phyloP scores from a whole-genome alignment of 1,140 invertebrate species.

The Macrobrachium nipponense region DNA sequence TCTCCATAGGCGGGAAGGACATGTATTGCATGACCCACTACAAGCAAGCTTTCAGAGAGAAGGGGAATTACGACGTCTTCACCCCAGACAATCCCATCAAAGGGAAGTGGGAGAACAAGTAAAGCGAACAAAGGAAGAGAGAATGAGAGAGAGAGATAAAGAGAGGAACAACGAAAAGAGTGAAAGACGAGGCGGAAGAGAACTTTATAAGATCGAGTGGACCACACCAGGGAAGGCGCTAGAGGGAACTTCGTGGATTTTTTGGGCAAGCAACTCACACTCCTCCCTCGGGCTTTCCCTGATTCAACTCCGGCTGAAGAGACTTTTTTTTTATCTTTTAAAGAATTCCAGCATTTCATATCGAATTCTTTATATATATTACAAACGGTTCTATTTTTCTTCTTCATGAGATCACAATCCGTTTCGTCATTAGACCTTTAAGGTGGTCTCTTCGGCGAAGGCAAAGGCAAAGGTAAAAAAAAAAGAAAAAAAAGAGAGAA shows the following conservation, averaged over 20 bases:
- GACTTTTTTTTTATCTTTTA: too few species aligned
- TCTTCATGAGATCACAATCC: too few species aligned
- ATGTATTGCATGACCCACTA: conserved; percentile 85
- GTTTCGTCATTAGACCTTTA: too few species aligned
- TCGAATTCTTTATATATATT: too few species aligned
- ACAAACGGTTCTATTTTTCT: too few species aligned
- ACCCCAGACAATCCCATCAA: conserved; percentile 50
- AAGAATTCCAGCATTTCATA: too few species aligned
- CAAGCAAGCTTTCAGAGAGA: conserved; percentile 84
- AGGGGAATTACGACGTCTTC: conserved; percentile 82
- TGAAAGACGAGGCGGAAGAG: not conserved
- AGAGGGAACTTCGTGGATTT: not conserved
- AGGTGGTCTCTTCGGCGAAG: too few species aligned
- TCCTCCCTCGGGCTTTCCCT: too few species aligned
- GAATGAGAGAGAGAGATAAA: not conserved
- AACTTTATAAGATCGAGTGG: not conserved
- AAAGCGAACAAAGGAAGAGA: not conserved
- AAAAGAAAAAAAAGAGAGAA: too few species aligned
- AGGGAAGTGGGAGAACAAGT: conserved; percentile 53
- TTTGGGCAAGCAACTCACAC: too few species aligned
- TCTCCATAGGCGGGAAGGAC: conserved; percentile 73
- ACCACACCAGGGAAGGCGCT: not conserved
- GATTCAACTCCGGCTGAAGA: too few species aligned
- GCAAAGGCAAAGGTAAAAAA: too few species aligned
- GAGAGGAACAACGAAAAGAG: not conserved